A percentile compares a stretch with the other conserved stretches of the same genome.
phyloP scores from a whole-genome alignment of 2,797 vertebrate genomes.

The Otolemur crassicaudatus region DNA sequence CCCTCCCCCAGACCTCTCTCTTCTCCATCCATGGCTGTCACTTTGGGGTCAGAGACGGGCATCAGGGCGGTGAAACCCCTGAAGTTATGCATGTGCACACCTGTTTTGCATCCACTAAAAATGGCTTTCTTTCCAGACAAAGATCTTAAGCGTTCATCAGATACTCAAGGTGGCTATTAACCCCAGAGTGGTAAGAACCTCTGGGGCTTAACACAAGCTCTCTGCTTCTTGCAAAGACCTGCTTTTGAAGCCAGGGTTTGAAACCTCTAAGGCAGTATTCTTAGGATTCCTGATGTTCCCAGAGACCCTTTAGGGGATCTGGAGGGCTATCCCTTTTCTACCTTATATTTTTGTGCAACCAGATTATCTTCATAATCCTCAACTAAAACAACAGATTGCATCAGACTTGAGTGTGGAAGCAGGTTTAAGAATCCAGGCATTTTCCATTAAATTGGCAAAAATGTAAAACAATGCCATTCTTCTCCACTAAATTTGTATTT shows the following conservation, averaged over 20 bases:
- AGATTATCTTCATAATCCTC: not conserved
- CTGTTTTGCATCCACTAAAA: not conserved
- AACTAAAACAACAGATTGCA: fast-evolving
- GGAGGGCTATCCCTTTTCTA: not conserved
- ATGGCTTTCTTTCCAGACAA: not conserved
- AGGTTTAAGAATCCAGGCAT: no score
- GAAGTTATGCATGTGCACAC: fast-evolving
- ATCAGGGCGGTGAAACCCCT: not conserved
- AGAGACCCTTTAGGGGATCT: not conserved
- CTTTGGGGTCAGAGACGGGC: not conserved
- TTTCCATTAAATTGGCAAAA: not conserved
- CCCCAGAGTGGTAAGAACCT: not conserved
- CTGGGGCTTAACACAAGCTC: not conserved
- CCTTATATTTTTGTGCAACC: fast-evolving
- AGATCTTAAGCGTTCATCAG: not conserved
- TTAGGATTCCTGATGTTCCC: not conserved
- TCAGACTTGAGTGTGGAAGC: fast-evolving
- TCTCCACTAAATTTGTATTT: not conserved
- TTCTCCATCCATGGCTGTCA: not conserved
- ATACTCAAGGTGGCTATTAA: no score
- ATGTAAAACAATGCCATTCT: fast-evolving
- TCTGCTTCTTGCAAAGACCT: not conserved
- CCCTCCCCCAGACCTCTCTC: not conserved
- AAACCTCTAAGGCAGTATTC: not conserved
- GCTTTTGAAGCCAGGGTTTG: not conserved